phyloP scores from a whole-genome alignment of 2,797 vertebrate genomes.

The Salarias fasciatus region DNA sequence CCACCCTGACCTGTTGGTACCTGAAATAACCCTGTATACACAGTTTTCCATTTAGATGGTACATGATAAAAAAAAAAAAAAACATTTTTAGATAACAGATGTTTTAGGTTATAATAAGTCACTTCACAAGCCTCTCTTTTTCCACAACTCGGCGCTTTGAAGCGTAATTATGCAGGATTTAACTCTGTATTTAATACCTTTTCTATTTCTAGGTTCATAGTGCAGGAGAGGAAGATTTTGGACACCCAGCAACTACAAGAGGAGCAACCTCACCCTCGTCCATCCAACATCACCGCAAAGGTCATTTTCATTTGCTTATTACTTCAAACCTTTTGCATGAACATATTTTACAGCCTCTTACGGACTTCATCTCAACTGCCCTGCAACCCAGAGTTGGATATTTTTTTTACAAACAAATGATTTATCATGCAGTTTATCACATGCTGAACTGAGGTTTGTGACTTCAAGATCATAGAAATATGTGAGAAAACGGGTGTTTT shows the following conservation, averaged over 20 bases:
- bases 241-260: constrained; percentile 52
- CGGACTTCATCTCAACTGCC: no score
- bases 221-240: constrained; percentile 79
- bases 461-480: background rate
- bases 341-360: background rate
- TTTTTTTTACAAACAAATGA: no score
- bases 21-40: no score
- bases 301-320: constrained; percentile 42
- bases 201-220: constrained; percentile 75
- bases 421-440: background rate
- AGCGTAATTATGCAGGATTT: background rate
- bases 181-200: background rate
- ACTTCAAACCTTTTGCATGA: background rate
- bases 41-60: no score
- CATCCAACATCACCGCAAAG: constrained; percentile 60
- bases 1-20: no score
- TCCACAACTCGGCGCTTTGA: no score
- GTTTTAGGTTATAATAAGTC: no score
- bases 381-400: no score
- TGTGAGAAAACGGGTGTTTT: constrained; percentile 8
- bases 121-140: no score
- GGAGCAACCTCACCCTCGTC: constrained; percentile 30
- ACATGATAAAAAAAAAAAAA: no score
- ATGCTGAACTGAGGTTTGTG: background rate
- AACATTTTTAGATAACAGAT: no score